Conservation (phyloP, 2,113 vertebrate species). For the Triplophysa siluroides region DNA sequence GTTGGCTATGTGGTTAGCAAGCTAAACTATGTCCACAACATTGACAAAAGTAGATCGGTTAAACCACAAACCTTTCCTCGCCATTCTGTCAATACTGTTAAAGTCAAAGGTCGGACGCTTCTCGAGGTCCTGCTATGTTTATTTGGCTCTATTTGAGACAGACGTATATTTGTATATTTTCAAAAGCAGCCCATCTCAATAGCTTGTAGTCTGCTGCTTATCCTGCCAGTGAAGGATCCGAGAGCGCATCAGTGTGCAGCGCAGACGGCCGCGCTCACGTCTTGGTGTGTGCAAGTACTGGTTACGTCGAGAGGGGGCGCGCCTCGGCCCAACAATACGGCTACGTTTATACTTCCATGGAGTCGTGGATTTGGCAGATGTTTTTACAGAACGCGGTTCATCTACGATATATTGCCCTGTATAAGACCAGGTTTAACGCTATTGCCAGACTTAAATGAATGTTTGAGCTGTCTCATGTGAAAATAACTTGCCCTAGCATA, state of each 20-base stretch:
- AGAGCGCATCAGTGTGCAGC: background rate
- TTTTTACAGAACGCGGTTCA: too few relatives aligned
- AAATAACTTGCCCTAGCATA: too few relatives aligned
- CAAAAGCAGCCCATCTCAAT: slow-evolving; percentile 21
- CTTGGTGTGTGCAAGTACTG: background rate
- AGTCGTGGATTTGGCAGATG: too few relatives aligned
- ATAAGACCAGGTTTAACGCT: too few relatives aligned
- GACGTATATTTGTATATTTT: slow-evolving; percentile 21
- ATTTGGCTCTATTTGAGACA: background rate
- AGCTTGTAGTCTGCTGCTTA: slow-evolving; percentile 36
- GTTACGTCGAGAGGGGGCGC: background rate
- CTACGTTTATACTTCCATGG: too few relatives aligned
- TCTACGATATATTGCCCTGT: too few relatives aligned
- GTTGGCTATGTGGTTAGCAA: slow-evolving; percentile 51
- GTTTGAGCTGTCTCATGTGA: too few relatives aligned
- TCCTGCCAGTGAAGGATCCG: slow-evolving; percentile 34
- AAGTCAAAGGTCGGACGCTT: slow-evolving; percentile 56
- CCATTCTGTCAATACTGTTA: slow-evolving; percentile 66
- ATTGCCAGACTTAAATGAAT: too few relatives aligned
- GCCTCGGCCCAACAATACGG: background rate
- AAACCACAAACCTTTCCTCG: slow-evolving; percentile 70
- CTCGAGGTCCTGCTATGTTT: slow-evolving; percentile 35
- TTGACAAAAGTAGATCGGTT: slow-evolving; percentile 20
- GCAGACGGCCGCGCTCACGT: background rate
- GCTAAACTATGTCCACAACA: slow-evolving; percentile 39